A percentile compares a stretch with the other conserved stretches of the same genome.
Conservation (phyloP, 2,888 invertebrate genomes). For the Aethes cnicana region DNA sequence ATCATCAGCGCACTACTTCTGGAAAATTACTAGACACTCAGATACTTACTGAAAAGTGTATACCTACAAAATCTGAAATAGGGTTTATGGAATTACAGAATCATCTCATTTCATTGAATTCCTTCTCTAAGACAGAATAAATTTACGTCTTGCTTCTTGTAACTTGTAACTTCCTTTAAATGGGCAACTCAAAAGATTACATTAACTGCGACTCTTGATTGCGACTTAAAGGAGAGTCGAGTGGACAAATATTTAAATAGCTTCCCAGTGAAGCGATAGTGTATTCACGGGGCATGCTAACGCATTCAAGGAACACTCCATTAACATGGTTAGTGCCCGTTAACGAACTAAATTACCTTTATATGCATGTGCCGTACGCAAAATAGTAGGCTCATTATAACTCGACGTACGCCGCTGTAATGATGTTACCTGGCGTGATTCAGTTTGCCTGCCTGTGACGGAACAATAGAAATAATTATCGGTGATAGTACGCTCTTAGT, state of each 20-base stretch:
- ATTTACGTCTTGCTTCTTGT: no score
- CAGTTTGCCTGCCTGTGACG: conserved; percentile 23
- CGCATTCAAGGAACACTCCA: conserved; percentile 41
- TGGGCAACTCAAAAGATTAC: no score
- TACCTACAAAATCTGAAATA: no score
- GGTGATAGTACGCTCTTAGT: conserved; percentile 16
- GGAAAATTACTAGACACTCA: no score
- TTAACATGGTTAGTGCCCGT: conserved; percentile 42
- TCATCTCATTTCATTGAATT: no score
- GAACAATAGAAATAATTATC: conserved; percentile 28
- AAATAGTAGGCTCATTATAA: conserved; percentile 49
- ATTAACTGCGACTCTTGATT: no score
- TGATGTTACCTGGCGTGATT: conserved; percentile 42
- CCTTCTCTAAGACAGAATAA: no score
- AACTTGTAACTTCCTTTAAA: no score
- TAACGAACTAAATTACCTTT: conserved; percentile 52
- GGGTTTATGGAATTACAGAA: no score
- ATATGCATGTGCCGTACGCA: conserved; percentile 51
- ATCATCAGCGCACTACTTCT: no score
- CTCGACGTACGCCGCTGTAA: conserved; percentile 44
- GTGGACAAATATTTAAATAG: neutral
- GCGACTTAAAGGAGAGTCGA: neutral
- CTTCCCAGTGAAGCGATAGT: conserved; percentile 6
- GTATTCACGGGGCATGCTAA: conserved; percentile 32
- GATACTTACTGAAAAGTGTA: no score